Percentiles rank a stretch among this genome's conserved stretches.
phyloP scores from a whole-genome alignment of 2,797 vertebrate genomes.

The Urocyon cinereoargenteus region DNA sequence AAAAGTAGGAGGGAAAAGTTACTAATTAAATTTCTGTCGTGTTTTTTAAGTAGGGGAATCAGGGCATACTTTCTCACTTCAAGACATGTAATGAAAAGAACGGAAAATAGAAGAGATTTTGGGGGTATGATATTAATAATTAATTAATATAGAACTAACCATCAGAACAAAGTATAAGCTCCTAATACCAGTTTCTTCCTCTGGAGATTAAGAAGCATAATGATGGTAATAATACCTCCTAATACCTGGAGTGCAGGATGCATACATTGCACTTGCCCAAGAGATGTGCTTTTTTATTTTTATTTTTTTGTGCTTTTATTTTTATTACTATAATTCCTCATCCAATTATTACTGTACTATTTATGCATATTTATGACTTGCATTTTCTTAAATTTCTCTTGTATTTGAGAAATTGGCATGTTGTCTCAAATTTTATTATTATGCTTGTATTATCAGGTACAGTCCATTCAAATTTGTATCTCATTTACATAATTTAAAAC shows the following conservation, averaged over 20 bases:
- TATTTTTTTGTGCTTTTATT: background rate
- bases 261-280: rapidly evolving
- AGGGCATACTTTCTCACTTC: background rate
- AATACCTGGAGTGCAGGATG: rapidly evolving
- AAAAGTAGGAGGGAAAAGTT: background rate
- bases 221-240: background rate
- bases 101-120: background rate
- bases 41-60: background rate
- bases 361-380: background rate
- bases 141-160: background rate
- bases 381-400: background rate
- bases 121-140: background rate
- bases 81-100: background rate
- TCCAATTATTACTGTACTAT: background rate
- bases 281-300: background rate
- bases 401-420: conserved; percentile 16
- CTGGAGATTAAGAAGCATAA: background rate
- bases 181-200: background rate
- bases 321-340: background rate
- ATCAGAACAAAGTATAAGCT: background rate
- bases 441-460: background rate
- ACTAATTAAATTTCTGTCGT: background rate
- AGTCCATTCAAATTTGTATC: background rate
- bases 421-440: conserved; percentile 6
- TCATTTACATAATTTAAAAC: background rate